A percentile compares a stretch with the other conserved stretches of the same genome.
phyloP scores from a whole-genome alignment of 53 echinoderm and acorn worm genomes.

The Pentamera pediparva region DNA sequence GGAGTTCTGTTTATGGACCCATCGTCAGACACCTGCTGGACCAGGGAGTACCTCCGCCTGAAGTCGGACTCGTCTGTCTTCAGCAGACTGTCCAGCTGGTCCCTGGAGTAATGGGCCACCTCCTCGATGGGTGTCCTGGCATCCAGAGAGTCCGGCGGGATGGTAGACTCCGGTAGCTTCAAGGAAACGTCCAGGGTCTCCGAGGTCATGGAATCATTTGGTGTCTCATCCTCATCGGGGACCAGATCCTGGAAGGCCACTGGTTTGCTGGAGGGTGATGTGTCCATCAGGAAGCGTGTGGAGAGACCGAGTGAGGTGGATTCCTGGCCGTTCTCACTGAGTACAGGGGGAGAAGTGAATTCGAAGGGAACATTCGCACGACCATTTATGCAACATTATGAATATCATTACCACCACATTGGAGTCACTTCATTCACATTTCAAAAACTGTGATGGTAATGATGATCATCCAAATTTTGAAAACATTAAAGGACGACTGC shows the following conservation, averaged over 20 bases:
- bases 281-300: neutral
- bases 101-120: constrained; percentile 59
- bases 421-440: too few species aligned
- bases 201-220: neutral
- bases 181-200: constrained; percentile 19
- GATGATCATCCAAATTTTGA: too few species aligned
- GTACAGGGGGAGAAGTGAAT: neutral
- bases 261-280: neutral
- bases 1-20: neutral
- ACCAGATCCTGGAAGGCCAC: neutral
- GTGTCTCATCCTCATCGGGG: too few species aligned
- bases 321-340: neutral
- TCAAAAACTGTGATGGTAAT: too few species aligned
- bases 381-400: too few species aligned
- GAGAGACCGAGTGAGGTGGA: constrained; percentile 20
- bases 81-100: constrained; percentile 63
- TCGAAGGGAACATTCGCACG: neutral
- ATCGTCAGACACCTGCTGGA: constrained; percentile 60
- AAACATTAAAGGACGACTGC: too few species aligned
- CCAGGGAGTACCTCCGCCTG: constrained; percentile 47
- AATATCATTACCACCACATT: too few species aligned
- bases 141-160: constrained; percentile 40
- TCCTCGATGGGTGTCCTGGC: constrained; percentile 49
- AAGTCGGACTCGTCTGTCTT: constrained; percentile 54
- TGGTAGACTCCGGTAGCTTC: constrained; percentile 66